Evolutionary conservation across 2,888 invertebrate genomes (phyloP).

Genomic region (Stenotaenia linearis): DNA sequence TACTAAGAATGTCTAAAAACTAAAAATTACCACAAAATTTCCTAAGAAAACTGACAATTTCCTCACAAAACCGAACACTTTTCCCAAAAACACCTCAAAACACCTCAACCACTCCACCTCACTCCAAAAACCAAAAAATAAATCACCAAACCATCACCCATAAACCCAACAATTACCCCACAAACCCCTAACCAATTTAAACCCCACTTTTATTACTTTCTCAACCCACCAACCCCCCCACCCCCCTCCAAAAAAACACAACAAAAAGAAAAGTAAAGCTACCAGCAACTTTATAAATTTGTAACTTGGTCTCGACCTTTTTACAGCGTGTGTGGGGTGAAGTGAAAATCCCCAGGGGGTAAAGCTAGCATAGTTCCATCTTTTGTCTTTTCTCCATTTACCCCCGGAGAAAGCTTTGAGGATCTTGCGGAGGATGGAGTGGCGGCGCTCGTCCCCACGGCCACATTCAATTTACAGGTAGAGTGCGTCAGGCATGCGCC

Average conservation of each 20-base stretch:
- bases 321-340: neutral
- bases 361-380: neutral
- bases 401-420: neutral
- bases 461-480: slow-evolving; percentile 9
- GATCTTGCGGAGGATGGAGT: neutral
- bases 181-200: no score
- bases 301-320: neutral
- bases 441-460: neutral
- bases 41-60: no score
- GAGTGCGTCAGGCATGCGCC: slow-evolving; percentile 1
- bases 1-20: no score
- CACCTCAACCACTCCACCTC: no score
- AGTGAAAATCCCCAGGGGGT: neutral
- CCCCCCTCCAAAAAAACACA: neutral
- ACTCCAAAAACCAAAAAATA: no score
- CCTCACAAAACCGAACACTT: no score
- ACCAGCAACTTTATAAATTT: neutral
- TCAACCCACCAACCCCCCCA: no score
- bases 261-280: neutral
- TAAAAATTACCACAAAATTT: no score
- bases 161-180: no score
- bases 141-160: no score
- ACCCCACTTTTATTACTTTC: no score
- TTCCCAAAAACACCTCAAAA: no score
- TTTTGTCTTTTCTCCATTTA: neutral